Evolutionary conservation across 2,113 vertebrate genomes (phyloP).

Genomic region (Leuciscus idus): DNA sequence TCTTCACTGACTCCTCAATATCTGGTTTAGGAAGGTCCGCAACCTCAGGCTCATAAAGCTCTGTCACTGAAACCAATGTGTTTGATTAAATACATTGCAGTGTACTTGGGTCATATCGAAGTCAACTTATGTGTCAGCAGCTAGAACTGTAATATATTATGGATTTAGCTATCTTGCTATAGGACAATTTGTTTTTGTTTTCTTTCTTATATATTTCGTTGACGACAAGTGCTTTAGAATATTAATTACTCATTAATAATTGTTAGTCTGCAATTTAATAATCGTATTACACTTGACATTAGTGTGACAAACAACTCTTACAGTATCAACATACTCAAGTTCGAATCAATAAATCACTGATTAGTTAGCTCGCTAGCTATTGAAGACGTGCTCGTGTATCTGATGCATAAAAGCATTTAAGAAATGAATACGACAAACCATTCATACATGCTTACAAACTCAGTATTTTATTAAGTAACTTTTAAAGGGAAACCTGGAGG

Average conservation of each 20-base stretch:
- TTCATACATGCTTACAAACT: not conserved
- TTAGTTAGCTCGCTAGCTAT: not conserved
- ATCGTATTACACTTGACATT: not conserved
- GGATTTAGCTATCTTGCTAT: not conserved
- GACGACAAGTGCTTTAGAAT: not conserved
- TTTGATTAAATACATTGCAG: not conserved
- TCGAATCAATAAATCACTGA: not conserved
- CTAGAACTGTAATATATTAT: not conserved
- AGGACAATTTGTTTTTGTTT: not conserved
- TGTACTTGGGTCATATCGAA: not conserved
- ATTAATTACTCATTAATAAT: not conserved
- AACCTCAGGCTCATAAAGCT: conserved; percentile 56
- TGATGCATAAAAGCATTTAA: not conserved
- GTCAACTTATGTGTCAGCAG: not conserved
- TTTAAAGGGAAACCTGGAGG: conserved; percentile 62
- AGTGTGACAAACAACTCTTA: not conserved
- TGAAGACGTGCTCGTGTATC: not conserved
- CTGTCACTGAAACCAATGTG: conserved; percentile 49
- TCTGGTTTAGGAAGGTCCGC: conserved; percentile 22
- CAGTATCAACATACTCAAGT: not conserved
- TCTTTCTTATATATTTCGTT: not conserved
- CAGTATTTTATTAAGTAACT: not conserved
- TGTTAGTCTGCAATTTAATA: not conserved
- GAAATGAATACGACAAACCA: not conserved
- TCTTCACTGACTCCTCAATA: conserved; percentile 27